These are phyloP conservation scores for Prionace glauca DNA, from an alignment of 2,797 vertebrate species.

Conservation along the genomic window DNA sequence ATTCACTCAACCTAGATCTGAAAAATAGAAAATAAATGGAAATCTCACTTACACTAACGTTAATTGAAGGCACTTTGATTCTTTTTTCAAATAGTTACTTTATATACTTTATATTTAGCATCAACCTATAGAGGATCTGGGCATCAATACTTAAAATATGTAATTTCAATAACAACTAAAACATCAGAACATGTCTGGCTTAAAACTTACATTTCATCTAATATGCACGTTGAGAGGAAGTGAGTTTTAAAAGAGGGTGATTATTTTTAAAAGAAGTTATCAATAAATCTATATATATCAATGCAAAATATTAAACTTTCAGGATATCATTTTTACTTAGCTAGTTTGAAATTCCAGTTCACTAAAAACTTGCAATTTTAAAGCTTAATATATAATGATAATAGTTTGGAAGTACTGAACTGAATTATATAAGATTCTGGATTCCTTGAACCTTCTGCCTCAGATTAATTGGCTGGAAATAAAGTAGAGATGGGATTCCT, in stretches of 20 bases:
- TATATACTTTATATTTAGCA: neutral
- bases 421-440: neutral
- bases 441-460: neutral
- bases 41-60: neutral
- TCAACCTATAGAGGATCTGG: neutral
- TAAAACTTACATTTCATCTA: neutral
- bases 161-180: neutral
- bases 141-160: neutral
- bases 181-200: neutral
- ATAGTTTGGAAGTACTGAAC: neutral
- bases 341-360: neutral
- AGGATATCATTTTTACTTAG: conserved; percentile 11
- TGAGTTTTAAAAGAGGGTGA: neutral
- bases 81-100: neutral
- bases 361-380: neutral
- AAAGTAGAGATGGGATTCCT: neutral
- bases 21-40: neutral
- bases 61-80: neutral
- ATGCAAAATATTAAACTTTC: neutral
- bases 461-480: neutral
- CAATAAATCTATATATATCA: neutral
- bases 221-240: neutral
- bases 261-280: neutral
- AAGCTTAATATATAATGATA: neutral
- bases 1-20: neutral